Evolutionary conservation across 2,797 vertebrate species (phyloP), one percentile per base, ranked within the genome.

Genomic region (Amazona ochrocephala): DNA sequence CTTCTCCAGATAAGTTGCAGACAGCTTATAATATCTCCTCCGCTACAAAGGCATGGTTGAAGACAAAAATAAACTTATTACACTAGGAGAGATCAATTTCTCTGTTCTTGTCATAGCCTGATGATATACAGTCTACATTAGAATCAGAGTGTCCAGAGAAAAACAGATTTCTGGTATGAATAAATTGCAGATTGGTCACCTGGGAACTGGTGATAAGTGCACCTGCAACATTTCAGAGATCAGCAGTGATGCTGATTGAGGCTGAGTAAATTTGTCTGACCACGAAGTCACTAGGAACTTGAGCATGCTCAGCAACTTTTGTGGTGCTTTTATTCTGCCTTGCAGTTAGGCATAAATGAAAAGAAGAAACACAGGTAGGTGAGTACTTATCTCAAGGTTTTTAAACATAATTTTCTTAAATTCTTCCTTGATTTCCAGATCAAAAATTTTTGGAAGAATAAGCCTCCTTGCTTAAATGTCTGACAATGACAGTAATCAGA

Each of bases 31-130:
- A 60, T 75, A 78, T 82, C 72, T 80, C 14, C 30, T 89, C 51
- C 50, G 47, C 37, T 84, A 82, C 41, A 92, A 90, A 93, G 60
- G 47, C 21, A 66, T 29, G 62, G 39, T 42, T 75, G 56, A 92
- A 96, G 76, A 93, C 50, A 93, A 95, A 97, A 92, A 90, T 56
- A 92, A 87, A 47, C 34, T 86, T 74, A 77, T 84, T 93, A 87
- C 45, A 65, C 23, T 68, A 85, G 24, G 14, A 78, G 56, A 93
- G 78, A 87, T 78, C 73, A 84, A 17, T 90, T 80, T 50, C 61
- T 87, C 87, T 96, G 70, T 82, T 96, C 85, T 91, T 90, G 78
- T 84, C 78, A 41, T 67, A 87, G 56, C n/a, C 66, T 81, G 84
- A 68, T 78, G 62, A 90, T 62, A 72, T 62, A 54, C 78, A 86